phyloP scores from a whole-genome alignment of 2,888 invertebrate genomes.

The Eledone cirrhosa region DNA sequence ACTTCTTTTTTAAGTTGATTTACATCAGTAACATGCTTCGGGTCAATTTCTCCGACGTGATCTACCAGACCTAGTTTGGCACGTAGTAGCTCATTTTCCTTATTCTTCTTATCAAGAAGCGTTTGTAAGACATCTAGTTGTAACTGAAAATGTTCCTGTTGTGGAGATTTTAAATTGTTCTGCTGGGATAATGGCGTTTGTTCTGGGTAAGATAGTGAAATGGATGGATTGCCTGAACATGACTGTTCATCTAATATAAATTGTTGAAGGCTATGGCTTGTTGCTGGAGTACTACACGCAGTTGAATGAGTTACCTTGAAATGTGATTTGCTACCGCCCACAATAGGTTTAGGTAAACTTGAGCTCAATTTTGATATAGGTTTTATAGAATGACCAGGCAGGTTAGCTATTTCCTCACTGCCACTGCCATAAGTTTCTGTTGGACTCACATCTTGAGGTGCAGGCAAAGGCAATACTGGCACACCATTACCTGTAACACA shows the following conservation, averaged over 20 bases:
- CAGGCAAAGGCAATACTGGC: background rate
- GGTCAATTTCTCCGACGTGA: slow-evolving; percentile 26
- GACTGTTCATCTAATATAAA: slow-evolving; percentile 15
- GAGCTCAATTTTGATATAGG: background rate
- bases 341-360: background rate
- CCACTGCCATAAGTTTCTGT: slow-evolving; percentile 10
- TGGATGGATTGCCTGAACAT: background rate
- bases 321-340: background rate
- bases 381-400: background rate
- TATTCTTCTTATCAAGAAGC: slow-evolving; percentile 31
- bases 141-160: slow-evolving; percentile 32
- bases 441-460: background rate
- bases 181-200: background rate
- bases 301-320: background rate
- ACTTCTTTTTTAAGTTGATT: slow-evolving; percentile 36
- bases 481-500: slow-evolving; percentile 18
- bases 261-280: slow-evolving; percentile 17
- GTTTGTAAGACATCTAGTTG: slow-evolving; percentile 37
- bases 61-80: slow-evolving; percentile 34
- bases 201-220: background rate
- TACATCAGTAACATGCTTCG: slow-evolving; percentile 30
- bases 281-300: slow-evolving; percentile 3
- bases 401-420: slow-evolving; percentile 15
- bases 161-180: background rate
- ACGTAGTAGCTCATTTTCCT: slow-evolving; percentile 38